Base-by-base conservation (phyloP, 2,797 vertebrate species). In the Muscicapa striata region DNA sequence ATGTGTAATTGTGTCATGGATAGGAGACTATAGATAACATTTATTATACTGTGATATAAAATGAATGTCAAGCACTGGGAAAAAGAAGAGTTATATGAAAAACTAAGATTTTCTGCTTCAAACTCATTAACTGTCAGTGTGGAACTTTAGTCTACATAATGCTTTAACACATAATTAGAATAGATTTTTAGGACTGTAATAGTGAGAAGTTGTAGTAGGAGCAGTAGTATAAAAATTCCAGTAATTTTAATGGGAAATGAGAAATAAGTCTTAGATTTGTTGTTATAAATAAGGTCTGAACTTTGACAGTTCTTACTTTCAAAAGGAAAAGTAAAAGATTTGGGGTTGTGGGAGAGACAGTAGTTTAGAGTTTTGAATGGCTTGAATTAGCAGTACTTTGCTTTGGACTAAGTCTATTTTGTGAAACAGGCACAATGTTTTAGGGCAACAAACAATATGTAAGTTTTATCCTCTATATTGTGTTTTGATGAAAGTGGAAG, bases 11-110 rank as follows among this genome's bases (percentile, higher is more conserved):
- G 74, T 66, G 21, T 46, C 20, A 54, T 46, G 30, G 21, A 34
- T 46, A 30, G 57, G 8, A 80, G 81, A 32, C 64, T 70, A 69
- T 78, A 64, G 68, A 93, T 66, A 85, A 51, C 23, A 15, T 93
- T 96, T 94, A 89, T 95, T 96, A 82, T 79, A 70, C 73, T 83
- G 30, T 94, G 82, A 48, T 83, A 80, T 43, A 46, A 87, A 87
- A 66, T 73, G 78, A 6, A 74, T 63, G 57, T 57, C 41, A 80
- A 67, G 21, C 23, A 29, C 51, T 70, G 59, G 15, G 90, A 78
- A 94, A 48, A 57, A 80, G 51, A 80, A 46, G 5, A 30, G 41
- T 18, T 23, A 6, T 26, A 58, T 6, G 2, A 67, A 89, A 81
- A 96, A 63, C 22, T 1, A 5, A 69, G 11, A 64, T 68, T 68